Evolutionary conservation across 2,888 invertebrate species (phyloP).

Genomic region (Erebia aethiops): DNA sequence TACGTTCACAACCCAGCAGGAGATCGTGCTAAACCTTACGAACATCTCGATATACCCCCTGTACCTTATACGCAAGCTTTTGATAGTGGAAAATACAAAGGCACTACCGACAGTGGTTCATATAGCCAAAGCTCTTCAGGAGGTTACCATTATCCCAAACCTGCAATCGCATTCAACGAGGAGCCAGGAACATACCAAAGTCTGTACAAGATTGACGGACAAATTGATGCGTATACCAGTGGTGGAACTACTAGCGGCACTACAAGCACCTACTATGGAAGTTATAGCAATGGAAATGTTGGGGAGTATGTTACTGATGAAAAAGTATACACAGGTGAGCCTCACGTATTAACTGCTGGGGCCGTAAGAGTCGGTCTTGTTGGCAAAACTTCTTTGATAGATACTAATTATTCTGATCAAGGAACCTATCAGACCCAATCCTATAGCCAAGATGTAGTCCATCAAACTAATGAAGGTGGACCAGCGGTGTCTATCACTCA

Average conservation of each 20-base stretch:
- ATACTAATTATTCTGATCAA: constrained; percentile 61
- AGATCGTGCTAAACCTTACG: constrained; percentile 72
- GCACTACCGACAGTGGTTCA: constrained; percentile 38
- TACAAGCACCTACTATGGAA: constrained; percentile 46
- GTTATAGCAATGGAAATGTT: constrained; percentile 60
- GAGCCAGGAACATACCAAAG: constrained; percentile 32
- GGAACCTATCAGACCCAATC: constrained; percentile 52
- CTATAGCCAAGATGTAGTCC: constrained; percentile 39
- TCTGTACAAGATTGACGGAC: constrained; percentile 61
- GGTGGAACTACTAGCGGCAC: constrained; percentile 39
- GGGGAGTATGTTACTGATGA: constrained; percentile 63
- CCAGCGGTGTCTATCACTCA: constrained; percentile 71
- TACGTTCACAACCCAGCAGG: constrained; percentile 77
- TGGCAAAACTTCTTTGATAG: constrained; percentile 75
- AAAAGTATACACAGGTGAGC: constrained; percentile 63
- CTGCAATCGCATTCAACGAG: constrained; percentile 45
- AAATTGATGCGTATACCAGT: constrained; percentile 54
- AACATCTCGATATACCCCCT: constrained; percentile 62
- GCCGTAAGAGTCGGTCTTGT: constrained; percentile 77
- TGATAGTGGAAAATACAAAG: constrained; percentile 56
- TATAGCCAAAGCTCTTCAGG: constrained; percentile 29
- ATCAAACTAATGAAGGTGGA: constrained; percentile 60
- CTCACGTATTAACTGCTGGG: constrained; percentile 73
- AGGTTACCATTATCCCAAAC: constrained; percentile 47
- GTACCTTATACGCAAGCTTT: constrained; percentile 68